Conservation (phyloP, 2,113 vertebrate species). For the Pimephales promelas region DNA sequence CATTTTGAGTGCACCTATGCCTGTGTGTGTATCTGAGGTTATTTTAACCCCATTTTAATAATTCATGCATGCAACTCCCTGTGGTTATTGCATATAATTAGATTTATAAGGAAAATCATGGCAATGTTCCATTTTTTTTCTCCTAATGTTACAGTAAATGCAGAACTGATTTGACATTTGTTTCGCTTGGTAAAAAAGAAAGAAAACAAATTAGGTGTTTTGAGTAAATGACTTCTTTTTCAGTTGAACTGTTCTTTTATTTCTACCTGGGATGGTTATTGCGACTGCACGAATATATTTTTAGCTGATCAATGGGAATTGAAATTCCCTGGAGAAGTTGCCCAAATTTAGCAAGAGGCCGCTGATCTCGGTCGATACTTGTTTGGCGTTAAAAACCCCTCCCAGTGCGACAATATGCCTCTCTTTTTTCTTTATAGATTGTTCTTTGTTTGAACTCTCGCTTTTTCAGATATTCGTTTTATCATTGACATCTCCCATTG, state of each 20-base stretch:
- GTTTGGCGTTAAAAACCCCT: slow-evolving; percentile 47
- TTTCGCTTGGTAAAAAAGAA: background rate
- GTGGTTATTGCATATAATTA: slow-evolving; percentile 64
- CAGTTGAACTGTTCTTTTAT: background rate
- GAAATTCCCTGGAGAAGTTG: slow-evolving; percentile 31
- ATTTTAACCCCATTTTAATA: slow-evolving; percentile 67
- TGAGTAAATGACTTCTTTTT: slow-evolving; percentile 5
- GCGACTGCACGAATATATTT: slow-evolving; percentile 25
- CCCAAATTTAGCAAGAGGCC: slow-evolving; percentile 30
- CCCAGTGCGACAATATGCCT: slow-evolving; percentile 38
- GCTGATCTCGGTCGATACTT: slow-evolving; percentile 40
- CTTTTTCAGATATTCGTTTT: slow-evolving; percentile 50
- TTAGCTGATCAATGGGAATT: slow-evolving; percentile 51
- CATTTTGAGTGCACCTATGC: background rate
- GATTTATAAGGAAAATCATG: slow-evolving; percentile 49
- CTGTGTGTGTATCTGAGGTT: slow-evolving; percentile 16
- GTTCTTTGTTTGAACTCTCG: slow-evolving; percentile 42
- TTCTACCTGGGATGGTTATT: background rate
- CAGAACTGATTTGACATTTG: slow-evolving; percentile 22
- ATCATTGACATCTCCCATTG: slow-evolving; percentile 45
- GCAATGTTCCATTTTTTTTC: slow-evolving; percentile 9
- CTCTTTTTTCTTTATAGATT: slow-evolving; percentile 47
- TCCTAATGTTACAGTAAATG: background rate
- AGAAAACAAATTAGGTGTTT: background rate
- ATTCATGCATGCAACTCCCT: slow-evolving; percentile 56